Base-by-base conservation (phyloP, 2,797 vertebrate species). In the Odontamblyopus rebecca region DNA sequence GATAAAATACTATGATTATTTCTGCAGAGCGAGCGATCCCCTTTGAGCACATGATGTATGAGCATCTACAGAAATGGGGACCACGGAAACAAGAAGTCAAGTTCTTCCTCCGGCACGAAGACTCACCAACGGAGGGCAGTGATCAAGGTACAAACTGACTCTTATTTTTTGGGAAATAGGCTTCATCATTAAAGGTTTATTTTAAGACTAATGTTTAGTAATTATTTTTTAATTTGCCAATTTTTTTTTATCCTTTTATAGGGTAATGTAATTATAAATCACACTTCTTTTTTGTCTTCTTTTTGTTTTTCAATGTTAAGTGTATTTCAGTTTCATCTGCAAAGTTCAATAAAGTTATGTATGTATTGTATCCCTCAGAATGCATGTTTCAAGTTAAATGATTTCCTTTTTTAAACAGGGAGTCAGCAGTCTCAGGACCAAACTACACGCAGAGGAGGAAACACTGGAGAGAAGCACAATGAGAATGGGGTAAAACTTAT, bases 51-150 rank as follows among this genome's bases (percentile, higher is more conserved):
- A 96, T 99, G 96, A 99, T 99, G 97, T 99, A 97, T 0, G 98
- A 99, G 61, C 97, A 99, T 87, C 93, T 99, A 57, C 98, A 99
- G 91, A 99, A 99, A 80, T 99, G 98, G 98, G 98, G 98, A 0
- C 94, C 97, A 48, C 95, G 98, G 56, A 96, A 96, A 84, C 97
- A 97, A 78, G 98, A 99, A 76, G 98, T 99, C 72, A 99, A 98
- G 76, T 99, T 99, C 87, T 99, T 97, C 62, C 96, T 99, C 74
- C 95, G 98, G 9, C 98, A 99, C 2, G 97, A 99, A 83, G 98
- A 98, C 72, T 97, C 96, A 0, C 97, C 97, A 8, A 80, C 94
- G 0, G 98, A 98, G 85, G 95, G 90, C 89, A 96, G 89, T 15
- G 97, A 98, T 79, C 97, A 97, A 89, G 95, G 98, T 99, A 88